These are phyloP conservation scores for Archivesica marissinica DNA, from an alignment of 1,140 invertebrate genomes.

Conservation along the genomic window DNA sequence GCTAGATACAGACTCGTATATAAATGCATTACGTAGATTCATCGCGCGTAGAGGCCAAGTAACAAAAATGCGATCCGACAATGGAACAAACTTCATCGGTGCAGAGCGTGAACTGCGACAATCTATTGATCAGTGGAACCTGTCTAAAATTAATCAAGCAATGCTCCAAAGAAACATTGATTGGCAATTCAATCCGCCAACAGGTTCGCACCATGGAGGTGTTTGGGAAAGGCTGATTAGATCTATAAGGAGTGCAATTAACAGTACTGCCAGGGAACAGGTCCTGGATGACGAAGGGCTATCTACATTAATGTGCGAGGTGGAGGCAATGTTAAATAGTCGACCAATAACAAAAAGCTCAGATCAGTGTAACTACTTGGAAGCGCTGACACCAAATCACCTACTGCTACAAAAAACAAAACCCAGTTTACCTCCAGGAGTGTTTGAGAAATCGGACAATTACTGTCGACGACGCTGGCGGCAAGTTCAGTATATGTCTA, in stretches of 20 bases:
- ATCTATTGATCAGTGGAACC: constrained; percentile 3
- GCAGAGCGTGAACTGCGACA: constrained; percentile 63
- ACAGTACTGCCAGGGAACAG: background rate
- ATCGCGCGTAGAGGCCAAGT: background rate
- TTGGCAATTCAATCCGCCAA: constrained; percentile 63
- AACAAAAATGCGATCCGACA: background rate
- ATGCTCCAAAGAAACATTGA: constrained; percentile 27
- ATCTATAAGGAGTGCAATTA: background rate
- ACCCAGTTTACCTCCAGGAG: constrained; percentile 22
- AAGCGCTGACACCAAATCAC: background rate
- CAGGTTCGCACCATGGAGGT: constrained; percentile 54
- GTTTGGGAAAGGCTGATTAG: constrained; percentile 62
- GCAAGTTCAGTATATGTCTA: constrained; percentile 58
- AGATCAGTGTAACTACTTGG: background rate
- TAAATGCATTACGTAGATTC: constrained; percentile 10
- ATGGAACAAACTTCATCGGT: constrained; percentile 31
- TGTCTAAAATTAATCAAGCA: background rate
- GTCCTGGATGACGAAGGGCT: constrained; percentile 28
- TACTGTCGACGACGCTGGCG: constrained; percentile 58
- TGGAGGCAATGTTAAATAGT: constrained; percentile 59
- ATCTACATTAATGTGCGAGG: constrained; percentile 50
- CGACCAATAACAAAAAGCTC: constrained; percentile 39
- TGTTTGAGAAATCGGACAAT: constrained; percentile 44
- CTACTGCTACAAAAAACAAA: constrained; percentile 48
- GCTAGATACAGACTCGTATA: constrained; percentile 5